A percentile compares a stretch with the other conserved stretches of the same genome.
These are phyloP conservation scores for Esperia sulphurella DNA, from an alignment of 2,888 invertebrate species.

Conservation along the genomic window DNA sequence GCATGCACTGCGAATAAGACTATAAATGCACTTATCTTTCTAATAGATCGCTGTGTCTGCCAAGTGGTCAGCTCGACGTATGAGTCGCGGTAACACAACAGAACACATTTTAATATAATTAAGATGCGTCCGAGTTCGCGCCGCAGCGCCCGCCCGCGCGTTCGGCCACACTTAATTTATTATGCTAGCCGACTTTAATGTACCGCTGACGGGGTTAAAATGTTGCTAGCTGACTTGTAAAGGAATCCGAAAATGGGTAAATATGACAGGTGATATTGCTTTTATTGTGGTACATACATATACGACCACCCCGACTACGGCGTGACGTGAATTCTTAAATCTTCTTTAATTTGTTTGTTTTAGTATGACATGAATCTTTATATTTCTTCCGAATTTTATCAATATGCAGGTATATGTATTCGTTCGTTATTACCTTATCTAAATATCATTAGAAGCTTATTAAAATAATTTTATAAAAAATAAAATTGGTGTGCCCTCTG, in stretches of 20 bases:
- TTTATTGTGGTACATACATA: background rate
- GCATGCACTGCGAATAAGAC: background rate
- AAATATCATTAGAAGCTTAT: too few species aligned
- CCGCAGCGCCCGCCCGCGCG: slow-evolving; percentile 25
- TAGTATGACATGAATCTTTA: background rate
- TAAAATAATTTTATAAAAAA: too few species aligned
- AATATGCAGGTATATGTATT: too few species aligned
- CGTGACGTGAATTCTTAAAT: background rate
- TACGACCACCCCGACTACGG: background rate
- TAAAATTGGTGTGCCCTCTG: too few species aligned
- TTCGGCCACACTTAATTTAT: slow-evolving; percentile 16
- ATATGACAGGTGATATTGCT: slow-evolving; percentile 2
- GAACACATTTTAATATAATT: slow-evolving; percentile 51
- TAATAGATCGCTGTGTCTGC: slow-evolving; percentile 21
- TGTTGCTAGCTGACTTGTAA: slow-evolving; percentile 10
- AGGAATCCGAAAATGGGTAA: slow-evolving; percentile 1
- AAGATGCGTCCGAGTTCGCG: slow-evolving; percentile 45
- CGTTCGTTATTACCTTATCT: too few species aligned
- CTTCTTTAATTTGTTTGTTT: background rate
- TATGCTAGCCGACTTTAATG: slow-evolving; percentile 23
- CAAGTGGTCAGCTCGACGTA: slow-evolving; percentile 19
- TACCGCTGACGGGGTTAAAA: slow-evolving; percentile 19
- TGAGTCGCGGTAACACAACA: slow-evolving; percentile 29
- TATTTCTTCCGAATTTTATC: background rate
- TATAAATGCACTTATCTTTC: slow-evolving; percentile 3